Conservation (phyloP, 2,888 invertebrate genomes). For the Caprella mutica region DNA sequence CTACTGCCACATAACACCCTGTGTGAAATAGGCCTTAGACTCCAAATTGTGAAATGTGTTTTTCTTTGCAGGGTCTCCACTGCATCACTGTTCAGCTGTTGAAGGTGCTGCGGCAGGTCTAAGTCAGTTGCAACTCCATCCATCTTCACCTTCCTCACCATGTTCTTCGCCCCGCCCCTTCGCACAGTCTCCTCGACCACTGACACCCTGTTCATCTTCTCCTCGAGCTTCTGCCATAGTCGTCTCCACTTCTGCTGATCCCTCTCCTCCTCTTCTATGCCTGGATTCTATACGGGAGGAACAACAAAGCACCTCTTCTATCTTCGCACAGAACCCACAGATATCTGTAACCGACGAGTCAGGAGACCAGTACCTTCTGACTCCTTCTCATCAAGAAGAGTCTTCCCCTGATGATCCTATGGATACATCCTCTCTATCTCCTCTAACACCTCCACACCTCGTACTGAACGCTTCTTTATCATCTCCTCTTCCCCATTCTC, state of each 20-base stretch:
- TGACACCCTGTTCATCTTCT: slow-evolving; percentile 16
- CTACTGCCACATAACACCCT: too few species aligned
- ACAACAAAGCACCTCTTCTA: slow-evolving; percentile 15
- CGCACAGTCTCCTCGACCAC: slow-evolving; percentile 23
- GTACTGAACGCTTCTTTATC: neutral
- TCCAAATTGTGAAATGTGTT: too few species aligned
- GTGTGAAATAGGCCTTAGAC: too few species aligned
- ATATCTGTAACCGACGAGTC: slow-evolving; percentile 31
- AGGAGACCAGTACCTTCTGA: slow-evolving; percentile 18
- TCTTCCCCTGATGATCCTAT: slow-evolving; percentile 26
- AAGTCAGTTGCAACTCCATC: slow-evolving; percentile 28
- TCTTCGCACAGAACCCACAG: slow-evolving; percentile 25
- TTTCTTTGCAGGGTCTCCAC: too few species aligned
- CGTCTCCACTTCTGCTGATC: too few species aligned
- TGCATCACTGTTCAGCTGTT: too few species aligned
- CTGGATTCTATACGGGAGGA: slow-evolving; percentile 29
- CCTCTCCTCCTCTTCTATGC: slow-evolving; percentile 23
- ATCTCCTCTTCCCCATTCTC: neutral
- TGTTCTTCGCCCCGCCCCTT: slow-evolving; percentile 11
- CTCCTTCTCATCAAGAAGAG: slow-evolving; percentile 15
- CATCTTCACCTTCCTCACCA: slow-evolving; percentile 16
- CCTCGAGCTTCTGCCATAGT: too few species aligned
- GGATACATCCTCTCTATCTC: too few species aligned
- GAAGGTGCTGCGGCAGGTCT: slow-evolving; percentile 31
- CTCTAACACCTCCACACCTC: too few species aligned